Percentiles rank a stretch among this genome's conserved stretches.
Evolutionary conservation across 2,797 vertebrate genomes (phyloP).

Genomic region (Manis crassicaudata): DNA sequence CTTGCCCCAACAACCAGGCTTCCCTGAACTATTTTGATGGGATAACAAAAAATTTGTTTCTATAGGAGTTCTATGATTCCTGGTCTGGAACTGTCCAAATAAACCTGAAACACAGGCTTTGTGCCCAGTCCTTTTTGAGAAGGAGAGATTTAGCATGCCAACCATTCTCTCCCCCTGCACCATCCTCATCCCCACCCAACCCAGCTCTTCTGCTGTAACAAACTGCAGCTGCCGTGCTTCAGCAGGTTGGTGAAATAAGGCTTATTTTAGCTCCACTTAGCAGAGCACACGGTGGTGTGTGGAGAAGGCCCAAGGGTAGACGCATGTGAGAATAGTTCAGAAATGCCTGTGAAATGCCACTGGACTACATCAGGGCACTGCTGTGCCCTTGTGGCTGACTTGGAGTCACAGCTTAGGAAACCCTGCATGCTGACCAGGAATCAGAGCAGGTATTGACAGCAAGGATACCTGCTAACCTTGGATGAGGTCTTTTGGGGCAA

Average conservation of each 20-base stretch:
- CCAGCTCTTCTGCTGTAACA: neutral
- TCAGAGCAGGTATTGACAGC: neutral
- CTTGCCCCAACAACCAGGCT: neutral
- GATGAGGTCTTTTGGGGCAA: neutral
- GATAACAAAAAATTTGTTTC: constrained; percentile 24
- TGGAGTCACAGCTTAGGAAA: neutral
- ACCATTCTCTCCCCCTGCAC: neutral
- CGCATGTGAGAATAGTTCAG: neutral
- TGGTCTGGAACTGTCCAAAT: constrained; percentile 59
- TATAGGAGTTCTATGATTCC: neutral
- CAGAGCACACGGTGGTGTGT: neutral
- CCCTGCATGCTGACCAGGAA: neutral
- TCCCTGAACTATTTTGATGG: constrained; percentile 18
- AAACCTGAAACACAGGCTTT: neutral
- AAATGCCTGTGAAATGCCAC: neutral
- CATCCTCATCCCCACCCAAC: neutral
- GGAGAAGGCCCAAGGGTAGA: neutral
- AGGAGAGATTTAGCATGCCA: neutral
- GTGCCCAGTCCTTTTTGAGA: constrained; percentile 42
- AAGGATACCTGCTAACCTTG: neutral
- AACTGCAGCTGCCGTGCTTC: neutral
- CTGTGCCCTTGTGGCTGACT: neutral
- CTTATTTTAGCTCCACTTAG: constrained; percentile 33
- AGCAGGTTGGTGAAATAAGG: neutral
- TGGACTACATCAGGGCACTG: fast-evolving